phyloP scores from a whole-genome alignment of 2,113 vertebrate genomes.

The Sigmodon hispidus region DNA sequence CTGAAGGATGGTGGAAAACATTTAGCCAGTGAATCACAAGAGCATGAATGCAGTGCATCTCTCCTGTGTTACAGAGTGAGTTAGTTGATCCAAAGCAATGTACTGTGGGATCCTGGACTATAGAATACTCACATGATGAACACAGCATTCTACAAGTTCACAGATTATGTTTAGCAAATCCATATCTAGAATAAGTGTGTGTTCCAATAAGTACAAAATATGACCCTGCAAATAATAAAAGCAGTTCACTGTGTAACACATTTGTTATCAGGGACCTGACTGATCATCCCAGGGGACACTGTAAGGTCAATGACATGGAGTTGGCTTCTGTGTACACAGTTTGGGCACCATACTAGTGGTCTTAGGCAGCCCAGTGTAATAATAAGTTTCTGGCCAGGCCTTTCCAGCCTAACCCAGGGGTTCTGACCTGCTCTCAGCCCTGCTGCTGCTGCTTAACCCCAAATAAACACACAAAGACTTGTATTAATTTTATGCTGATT shows the following conservation, averaged over 20 bases:
- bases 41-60: background rate
- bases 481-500: too few species aligned
- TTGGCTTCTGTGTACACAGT: background rate
- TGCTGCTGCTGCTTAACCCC: too few species aligned
- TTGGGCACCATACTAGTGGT: background rate
- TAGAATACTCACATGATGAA: background rate
- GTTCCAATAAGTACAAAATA: background rate
- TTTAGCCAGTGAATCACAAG: background rate
- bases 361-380: background rate
- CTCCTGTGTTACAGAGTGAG: background rate
- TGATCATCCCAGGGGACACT: background rate
- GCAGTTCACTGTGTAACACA: too few species aligned
- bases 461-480: too few species aligned
- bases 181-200: background rate
- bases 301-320: background rate
- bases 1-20: background rate
- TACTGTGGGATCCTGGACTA: background rate
- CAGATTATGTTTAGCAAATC: background rate
- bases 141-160: background rate
- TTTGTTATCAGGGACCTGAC: background rate
- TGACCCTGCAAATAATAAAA: background rate
- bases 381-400: too few species aligned
- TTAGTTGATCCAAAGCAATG: conserved; percentile 7
- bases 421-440: too few species aligned
- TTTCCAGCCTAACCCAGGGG: too few species aligned